phyloP scores from a whole-genome alignment of 2,113 vertebrate genomes.

The Ranitomeya variabilis region DNA sequence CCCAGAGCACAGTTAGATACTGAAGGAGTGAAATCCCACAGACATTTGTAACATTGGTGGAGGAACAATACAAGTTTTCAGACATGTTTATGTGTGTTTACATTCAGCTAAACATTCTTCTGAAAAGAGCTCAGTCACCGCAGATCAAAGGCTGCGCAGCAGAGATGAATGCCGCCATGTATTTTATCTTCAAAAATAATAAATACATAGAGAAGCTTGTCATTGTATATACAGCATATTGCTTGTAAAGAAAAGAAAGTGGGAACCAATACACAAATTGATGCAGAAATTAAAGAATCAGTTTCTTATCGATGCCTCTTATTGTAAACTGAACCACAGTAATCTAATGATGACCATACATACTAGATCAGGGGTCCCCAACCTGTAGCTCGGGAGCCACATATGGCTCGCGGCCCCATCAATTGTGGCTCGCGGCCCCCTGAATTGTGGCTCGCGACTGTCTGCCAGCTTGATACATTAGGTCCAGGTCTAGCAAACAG shows the following conservation, averaged over 20 bases:
- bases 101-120: conserved; percentile 11
- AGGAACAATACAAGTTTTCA: background rate
- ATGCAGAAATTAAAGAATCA: background rate
- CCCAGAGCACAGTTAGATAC: background rate
- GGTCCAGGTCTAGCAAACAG: no score
- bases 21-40: background rate
- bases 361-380: no score
- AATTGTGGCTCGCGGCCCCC: no score
- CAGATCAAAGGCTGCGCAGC: conserved; percentile 4
- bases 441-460: no score
- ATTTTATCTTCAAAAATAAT: conserved; percentile 8
- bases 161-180: background rate
- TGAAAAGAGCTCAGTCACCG: background rate
- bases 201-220: background rate
- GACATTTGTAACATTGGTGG: background rate
- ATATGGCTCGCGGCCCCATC: no score
- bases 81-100: background rate
- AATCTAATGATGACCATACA: no score
- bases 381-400: no score
- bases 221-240: background rate
- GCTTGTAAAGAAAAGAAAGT: background rate
- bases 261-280: background rate
- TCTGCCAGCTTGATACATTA: no score
- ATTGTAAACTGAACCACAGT: no score
- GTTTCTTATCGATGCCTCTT: no score